These are phyloP conservation scores for Notoglanidium macrostoma DNA, from an alignment of 2,797 vertebrate species.

Conservation along the genomic window DNA sequence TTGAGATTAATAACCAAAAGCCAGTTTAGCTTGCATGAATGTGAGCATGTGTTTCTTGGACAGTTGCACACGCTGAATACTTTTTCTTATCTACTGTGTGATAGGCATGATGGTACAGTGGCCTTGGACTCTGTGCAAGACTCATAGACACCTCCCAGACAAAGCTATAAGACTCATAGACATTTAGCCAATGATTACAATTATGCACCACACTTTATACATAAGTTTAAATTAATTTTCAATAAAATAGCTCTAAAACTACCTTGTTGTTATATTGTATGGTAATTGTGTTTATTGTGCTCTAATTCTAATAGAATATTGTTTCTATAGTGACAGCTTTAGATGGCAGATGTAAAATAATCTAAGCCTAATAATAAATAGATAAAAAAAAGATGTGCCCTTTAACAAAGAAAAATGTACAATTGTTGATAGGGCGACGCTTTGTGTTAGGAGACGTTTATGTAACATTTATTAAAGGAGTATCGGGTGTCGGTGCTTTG, in stretches of 20 bases:
- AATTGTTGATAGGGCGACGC: background rate
- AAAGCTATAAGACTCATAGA: background rate
- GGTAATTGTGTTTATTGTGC: background rate
- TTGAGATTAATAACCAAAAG: background rate
- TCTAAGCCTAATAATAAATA: background rate
- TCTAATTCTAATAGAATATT: background rate
- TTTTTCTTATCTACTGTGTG: constrained; percentile 16
- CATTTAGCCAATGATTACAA: background rate
- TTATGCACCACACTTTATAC: background rate
- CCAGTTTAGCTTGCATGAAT: background rate
- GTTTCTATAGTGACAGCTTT: background rate
- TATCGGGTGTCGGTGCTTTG: background rate
- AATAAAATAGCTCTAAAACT: background rate
- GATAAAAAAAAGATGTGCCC: background rate
- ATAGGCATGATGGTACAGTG: constrained; percentile 12
- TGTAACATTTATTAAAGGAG: background rate
- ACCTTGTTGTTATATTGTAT: background rate
- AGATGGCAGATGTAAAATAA: background rate
- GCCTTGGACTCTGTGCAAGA: background rate
- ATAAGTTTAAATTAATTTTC: background rate
- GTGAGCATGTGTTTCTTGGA: background rate
- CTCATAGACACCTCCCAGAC: constrained; percentile 5
- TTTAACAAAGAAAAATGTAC: background rate
- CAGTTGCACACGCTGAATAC: background rate
- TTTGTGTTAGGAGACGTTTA: background rate